Evolutionary conservation across 2,113 vertebrate species (phyloP).

Genomic region (Globicephala melas): DNA sequence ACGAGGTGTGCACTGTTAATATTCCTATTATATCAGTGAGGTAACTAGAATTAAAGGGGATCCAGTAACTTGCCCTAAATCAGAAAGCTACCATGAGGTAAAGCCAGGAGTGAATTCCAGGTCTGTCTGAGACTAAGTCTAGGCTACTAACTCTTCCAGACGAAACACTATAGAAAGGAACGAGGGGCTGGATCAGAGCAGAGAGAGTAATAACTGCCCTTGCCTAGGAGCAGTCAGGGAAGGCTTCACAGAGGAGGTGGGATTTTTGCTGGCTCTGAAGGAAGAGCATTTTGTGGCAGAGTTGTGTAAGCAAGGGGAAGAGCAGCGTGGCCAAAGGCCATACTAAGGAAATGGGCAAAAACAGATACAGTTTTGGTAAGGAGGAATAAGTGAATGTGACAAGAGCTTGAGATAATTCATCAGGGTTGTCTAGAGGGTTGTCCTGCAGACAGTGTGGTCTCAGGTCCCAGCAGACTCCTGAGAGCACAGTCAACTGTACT

Average conservation of each 20-base stretch:
- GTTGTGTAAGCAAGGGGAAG: not conserved
- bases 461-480: not conserved
- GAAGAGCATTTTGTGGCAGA: not conserved
- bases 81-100: too few relatives aligned
- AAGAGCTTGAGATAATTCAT: not conserved
- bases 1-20: not conserved
- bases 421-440: not conserved
- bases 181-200: not conserved
- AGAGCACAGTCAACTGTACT: not conserved
- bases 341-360: not conserved
- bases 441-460: not conserved
- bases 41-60: not conserved
- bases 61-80: not conserved
- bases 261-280: too few relatives aligned
- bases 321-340: not conserved
- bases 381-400: not conserved
- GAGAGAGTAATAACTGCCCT: not conserved
- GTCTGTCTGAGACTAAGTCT: not conserved
- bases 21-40: not conserved
- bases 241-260: not conserved
- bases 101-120: not conserved
- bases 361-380: not conserved
- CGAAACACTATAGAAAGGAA: rapidly evolving
- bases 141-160: not conserved
- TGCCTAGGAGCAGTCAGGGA: not conserved